Percentiles rank a stretch among this genome's conserved stretches.
phyloP scores from a whole-genome alignment of 2,797 vertebrate species.

The Thamnophis elegans region DNA sequence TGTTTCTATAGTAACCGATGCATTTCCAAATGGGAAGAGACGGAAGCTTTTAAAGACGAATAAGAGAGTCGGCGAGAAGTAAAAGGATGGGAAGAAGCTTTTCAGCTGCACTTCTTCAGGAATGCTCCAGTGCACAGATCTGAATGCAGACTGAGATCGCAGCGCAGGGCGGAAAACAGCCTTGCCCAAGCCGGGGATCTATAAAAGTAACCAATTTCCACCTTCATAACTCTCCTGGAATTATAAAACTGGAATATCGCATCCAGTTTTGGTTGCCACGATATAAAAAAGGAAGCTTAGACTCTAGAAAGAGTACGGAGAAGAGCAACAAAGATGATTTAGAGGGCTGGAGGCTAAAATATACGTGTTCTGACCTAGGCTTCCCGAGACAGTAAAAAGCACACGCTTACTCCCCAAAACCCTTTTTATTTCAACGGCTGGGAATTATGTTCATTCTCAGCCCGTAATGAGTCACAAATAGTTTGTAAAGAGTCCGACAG shows the following conservation, averaged over 20 bases:
- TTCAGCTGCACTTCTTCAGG: background rate
- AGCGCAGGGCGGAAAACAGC: too few species aligned
- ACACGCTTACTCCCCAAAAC: too few species aligned
- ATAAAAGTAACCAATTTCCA: background rate
- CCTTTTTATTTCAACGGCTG: too few species aligned
- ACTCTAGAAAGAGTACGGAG: background rate
- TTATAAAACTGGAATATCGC: background rate
- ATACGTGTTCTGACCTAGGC: too few species aligned
- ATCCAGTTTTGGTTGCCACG: background rate
- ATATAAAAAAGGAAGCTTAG: background rate
- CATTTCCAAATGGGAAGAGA: constrained; percentile 58
- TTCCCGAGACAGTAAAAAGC: too few species aligned
- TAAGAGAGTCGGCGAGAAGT: constrained; percentile 25
- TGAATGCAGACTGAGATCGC: too few species aligned
- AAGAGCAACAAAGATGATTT: background rate
- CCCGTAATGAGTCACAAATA: too few species aligned
- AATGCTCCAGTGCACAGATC: background rate
- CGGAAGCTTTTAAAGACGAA: constrained; percentile 34
- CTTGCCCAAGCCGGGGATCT: background rate
- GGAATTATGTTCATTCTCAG: too few species aligned
- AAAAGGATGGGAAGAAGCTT: constrained; percentile 2
- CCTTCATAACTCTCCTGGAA: background rate
- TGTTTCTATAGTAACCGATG: constrained; percentile 77
- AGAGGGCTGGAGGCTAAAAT: background rate
- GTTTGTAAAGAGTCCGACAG: too few species aligned